Base-by-base conservation (phyloP, 2,113 vertebrate species). In the Varanus komodoensis region DNA sequence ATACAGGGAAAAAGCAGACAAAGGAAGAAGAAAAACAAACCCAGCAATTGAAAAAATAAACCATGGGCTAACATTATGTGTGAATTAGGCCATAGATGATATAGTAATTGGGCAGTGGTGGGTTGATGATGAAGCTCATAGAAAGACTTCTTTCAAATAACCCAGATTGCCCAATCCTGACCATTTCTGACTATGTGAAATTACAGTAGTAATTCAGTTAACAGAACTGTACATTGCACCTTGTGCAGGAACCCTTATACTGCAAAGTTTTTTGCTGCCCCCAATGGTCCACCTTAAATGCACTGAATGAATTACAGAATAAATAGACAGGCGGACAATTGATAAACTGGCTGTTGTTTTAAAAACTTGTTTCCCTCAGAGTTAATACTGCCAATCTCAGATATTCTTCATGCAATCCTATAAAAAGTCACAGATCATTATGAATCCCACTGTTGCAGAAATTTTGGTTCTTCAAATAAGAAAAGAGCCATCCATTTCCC, bases 391-490 rank as follows among this genome's bases (percentile, higher is more conserved):
- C 29, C 83, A 93, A 92, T 92, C 89, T 85, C 86, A 92, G 61
- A 21, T 68, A 82, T 89, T 74, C 82, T 75, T 79, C 71, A 77
- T 74, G 81, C 6, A 25, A 25, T 67, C 32, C 44, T 87, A 89
- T 71, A 93, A 95, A 93, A 94, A 69, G 50, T 61, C 67, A 93
- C 90, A 92, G 44, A 23, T 19, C 61, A 69, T 89, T 54, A 92
- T 54, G 67, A 6, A 75, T 15, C 34, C 5, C 15, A 32, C 50
- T 50, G 34, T 73, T 78, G 19, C 15, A 77, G n/a, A 32, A 27
- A 32, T 74, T 19, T 11, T 67, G 78, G 11, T 21, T 79, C 67
- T 34, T 67, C 84, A 25, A 5, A 54, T 8, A 73, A 75, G 81
- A 44, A 86, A 84, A 34, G 29, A n/a, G 50, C 32, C 0, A 0